Base-by-base conservation (phyloP, 2,113 vertebrate genomes). In the Zosterops hypoxanthus region DNA sequence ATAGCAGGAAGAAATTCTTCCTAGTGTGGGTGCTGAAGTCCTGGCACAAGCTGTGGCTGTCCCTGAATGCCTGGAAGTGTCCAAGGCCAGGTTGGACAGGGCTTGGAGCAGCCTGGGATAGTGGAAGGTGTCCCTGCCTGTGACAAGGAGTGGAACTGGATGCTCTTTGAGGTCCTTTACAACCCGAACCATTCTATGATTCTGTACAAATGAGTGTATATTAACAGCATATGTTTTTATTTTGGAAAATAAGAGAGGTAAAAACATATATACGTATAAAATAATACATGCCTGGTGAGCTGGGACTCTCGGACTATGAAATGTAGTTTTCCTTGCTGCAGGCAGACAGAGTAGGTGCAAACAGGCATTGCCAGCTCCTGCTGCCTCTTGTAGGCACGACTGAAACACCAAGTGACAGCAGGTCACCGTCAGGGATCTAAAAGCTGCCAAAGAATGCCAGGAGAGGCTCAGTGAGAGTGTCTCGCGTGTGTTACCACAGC, bases 11-110 rank as follows among this genome's bases (percentile, higher is more conserved):
- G 49, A 24, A 83, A 77, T 49, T 77, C 5, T 26, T 42, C 0
- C 0, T 25, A 49, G 11, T 7, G n/a, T 69, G 41, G 17, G 2
- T 56, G 14, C 5, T 0, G 5, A 70, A 5, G 2, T 18, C 25
- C n/a, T 90, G 71, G 41, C 55, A 47, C 55, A 42, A 52, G 36
- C 36, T 36, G 61, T 31, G 55, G 29, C n/a, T 63, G 25, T 4
- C 18, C 25, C 34, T 44, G 36, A 8, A 63, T 49, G 29, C 18
- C 7, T 70, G 64, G 34, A 6, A 77, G 3, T 33, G 14, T 12
- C 8, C 42, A 5, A 42, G 31, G 15, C 26, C 49, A 28, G 63
- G 34, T 0, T 42, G 63, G 47, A 34, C 0, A 0, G 17, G 4
- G 5, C 14, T 83, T 83, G 34, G 49, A 63, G 12, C 18, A 14